Evolutionary conservation across 2,888 invertebrate species (phyloP), one percentile per base, ranked within the genome.

Genomic region (Leptothorax acervorum): DNA sequence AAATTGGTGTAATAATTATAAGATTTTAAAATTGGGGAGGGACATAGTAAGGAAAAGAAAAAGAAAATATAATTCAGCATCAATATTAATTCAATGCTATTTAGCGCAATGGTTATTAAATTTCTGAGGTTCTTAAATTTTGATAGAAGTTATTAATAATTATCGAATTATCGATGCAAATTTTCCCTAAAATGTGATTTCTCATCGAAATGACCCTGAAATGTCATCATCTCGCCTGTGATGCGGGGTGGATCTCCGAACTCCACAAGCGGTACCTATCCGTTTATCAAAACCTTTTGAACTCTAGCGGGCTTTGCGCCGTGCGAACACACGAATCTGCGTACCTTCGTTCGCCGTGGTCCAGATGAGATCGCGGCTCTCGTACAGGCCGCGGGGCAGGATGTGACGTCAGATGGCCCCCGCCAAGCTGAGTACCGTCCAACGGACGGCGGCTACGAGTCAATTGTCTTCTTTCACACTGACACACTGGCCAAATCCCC

Each of bases 401-500:
- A 94, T 93, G 92, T 94, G 94, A 94, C 94, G 94, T 94, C 93
- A 93, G 93, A 89, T 91, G 91, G 91, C 90, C 91, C 91, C 92
- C 90, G 92, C 74, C 86, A 86, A 89, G 88, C 87, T 88, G 71
- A 79, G 70, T 57, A 79, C 79, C 79, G 71, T 70, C 90, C 88
- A 85, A 81, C 90, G 87, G 86, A 83, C 86, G 90, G 85, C 89
- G 89, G 88, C 91, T 91, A 86, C 89, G 87, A 93, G 93, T 92
- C 93, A 94, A 94, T 94, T 94, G 94, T 94, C 93, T 94, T 94
- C 92, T 88, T 87, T 90, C 88, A 84, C 90, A 88, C 89, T 86
- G 91, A 83, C 87, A 88, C 87, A 87, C 87, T 65, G 82, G 88
- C 83, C 78, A 83, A 83, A 60, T 71, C 83, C 71, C 86, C 79